Conservation (phyloP, 2,797 vertebrate species). For the Anisognathus igniventris region DNA sequence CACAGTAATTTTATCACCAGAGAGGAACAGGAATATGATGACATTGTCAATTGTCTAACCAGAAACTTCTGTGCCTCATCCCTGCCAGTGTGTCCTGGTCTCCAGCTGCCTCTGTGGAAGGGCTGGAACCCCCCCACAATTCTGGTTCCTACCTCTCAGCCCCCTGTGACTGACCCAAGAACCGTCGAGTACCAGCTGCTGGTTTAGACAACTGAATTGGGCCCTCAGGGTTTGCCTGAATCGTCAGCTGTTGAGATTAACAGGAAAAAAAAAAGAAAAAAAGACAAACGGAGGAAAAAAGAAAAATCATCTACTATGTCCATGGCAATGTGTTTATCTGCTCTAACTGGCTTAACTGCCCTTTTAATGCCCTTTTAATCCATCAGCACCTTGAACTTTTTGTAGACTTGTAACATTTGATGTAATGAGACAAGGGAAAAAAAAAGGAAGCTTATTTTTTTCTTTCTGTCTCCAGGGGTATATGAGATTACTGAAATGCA, state of each 20-base stretch:
- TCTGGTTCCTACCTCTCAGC: neutral
- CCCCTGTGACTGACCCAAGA: too few relatives aligned
- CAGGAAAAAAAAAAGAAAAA: fast-evolving
- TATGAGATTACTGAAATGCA: neutral
- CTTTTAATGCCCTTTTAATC: neutral
- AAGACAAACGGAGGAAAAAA: fast-evolving
- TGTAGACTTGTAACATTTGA: neutral
- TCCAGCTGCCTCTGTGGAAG: neutral
- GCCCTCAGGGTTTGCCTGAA: fast-evolving
- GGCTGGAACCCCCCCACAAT: fast-evolving
- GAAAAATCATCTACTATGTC: neutral
- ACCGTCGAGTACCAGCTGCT: neutral
- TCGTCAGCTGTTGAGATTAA: neutral
- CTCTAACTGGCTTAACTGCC: neutral
- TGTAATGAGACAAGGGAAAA: neutral
- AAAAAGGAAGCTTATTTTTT: neutral
- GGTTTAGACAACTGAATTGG: neutral
- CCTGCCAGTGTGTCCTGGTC: neutral
- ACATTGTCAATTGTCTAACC: neutral
- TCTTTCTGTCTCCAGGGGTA: fast-evolving
- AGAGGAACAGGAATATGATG: neutral
- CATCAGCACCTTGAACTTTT: neutral
- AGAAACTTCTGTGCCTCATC: neutral
- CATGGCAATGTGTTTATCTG: neutral
- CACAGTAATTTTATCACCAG: neutral